phyloP scores from a whole-genome alignment of 1,140 invertebrate species.

The Octopus bimaculoides region DNA sequence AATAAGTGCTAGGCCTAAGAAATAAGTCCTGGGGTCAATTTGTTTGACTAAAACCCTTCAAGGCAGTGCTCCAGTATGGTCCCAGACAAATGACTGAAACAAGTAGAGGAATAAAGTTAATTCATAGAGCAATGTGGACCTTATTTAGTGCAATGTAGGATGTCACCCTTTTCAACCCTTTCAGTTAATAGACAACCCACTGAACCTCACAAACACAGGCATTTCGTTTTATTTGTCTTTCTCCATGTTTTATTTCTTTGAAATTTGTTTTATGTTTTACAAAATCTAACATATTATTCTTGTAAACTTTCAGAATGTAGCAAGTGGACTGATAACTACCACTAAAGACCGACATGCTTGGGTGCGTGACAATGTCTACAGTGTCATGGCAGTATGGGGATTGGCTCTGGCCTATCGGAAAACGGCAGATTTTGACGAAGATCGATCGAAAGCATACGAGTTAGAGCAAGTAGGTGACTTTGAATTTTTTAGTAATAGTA shows the following conservation, averaged over 20 bases:
- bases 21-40: too few species aligned
- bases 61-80: too few species aligned
- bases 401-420: constrained; percentile 98
- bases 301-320: constrained; percentile 72
- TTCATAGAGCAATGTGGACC: too few species aligned
- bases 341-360: constrained; percentile 90
- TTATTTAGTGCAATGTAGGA: too few species aligned
- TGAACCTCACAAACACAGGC: too few species aligned
- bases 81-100: too few species aligned
- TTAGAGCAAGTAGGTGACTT: constrained; percentile 74
- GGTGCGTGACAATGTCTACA: constrained; percentile 98
- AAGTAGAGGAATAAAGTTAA: too few species aligned
- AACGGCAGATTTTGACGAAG: constrained; percentile 97
- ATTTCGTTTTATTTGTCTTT: too few species aligned
- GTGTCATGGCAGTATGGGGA: constrained; percentile 95
- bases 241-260: neutral
- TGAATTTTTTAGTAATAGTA: constrained; percentile 65
- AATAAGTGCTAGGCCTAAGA: too few species aligned
- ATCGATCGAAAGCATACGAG: constrained; percentile 96
- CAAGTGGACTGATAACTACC: constrained; percentile 76
- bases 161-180: too few species aligned
- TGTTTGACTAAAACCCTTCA: too few species aligned
- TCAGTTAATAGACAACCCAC: too few species aligned
- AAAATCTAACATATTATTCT: neutral
- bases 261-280: neutral